Evolutionary conservation across 2,888 invertebrate species (phyloP).

Genomic region (Dolichomitus sp.): DNA sequence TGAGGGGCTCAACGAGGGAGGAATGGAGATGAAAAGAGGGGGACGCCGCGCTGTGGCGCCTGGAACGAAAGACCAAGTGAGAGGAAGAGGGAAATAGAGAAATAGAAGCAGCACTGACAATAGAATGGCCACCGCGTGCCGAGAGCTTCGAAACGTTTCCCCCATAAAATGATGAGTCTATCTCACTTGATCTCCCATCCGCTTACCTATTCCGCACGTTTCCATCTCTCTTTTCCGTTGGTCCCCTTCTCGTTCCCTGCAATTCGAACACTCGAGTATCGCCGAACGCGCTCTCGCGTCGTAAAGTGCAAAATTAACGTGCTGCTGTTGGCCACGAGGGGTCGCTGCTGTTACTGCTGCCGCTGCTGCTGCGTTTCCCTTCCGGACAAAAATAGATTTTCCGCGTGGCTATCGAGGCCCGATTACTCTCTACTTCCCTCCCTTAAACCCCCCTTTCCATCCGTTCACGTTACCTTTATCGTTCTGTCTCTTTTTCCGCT

Average conservation of each 20-base stretch:
- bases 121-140: constrained; percentile 38
- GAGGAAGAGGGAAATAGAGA: constrained; percentile 12
- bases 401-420: constrained; percentile 68
- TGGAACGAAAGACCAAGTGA: constrained; percentile 2
- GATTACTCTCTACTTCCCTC: constrained; percentile 66
- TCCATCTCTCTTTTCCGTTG: constrained; percentile 19
- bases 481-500: constrained; percentile 59
- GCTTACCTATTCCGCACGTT: neutral
- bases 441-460: constrained; percentile 33
- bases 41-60: neutral
- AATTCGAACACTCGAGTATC: constrained; percentile 64
- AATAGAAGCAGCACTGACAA: constrained; percentile 25
- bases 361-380: constrained; percentile 40
- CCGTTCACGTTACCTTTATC: constrained; percentile 67
- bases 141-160: constrained; percentile 54
- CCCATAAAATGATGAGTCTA: constrained; percentile 57
- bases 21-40: constrained; percentile 46
- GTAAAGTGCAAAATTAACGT: constrained; percentile 77
- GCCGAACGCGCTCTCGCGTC: constrained; percentile 66
- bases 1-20: constrained; percentile 40
- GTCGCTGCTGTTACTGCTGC: neutral
- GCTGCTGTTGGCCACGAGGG: constrained; percentile 37
- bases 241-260: constrained; percentile 31
- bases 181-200: constrained; percentile 11
- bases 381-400: constrained; percentile 55